These are phyloP conservation scores for Falcunculus frontatus DNA, from an alignment of 2,113 vertebrate genomes.

Conservation along the genomic window DNA sequence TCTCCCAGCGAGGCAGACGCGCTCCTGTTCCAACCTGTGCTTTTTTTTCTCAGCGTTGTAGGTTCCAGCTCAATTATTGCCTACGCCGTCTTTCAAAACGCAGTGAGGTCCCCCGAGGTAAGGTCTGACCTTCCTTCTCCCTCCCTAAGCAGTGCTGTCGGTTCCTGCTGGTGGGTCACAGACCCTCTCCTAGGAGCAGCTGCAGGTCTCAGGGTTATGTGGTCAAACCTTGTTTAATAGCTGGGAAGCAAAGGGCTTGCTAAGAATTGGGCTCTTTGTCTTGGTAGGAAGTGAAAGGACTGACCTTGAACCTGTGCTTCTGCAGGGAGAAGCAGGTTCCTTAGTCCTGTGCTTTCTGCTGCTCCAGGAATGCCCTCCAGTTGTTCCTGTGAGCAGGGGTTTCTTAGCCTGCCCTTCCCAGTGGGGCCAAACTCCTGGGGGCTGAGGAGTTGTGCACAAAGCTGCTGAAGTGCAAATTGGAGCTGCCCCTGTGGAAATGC, in stretches of 20 bases:
- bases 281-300: neutral
- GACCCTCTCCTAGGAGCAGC: neutral
- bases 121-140: neutral
- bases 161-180: neutral
- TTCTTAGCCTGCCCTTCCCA: rapidly evolving
- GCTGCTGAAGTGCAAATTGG: neutral
- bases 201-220: neutral
- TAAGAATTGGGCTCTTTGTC: neutral
- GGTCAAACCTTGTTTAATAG: neutral
- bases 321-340: neutral
- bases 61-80: conserved; percentile 78
- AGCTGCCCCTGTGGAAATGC: neutral
- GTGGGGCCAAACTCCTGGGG: neutral
- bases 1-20: neutral
- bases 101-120: conserved; percentile 70
- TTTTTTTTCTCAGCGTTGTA: conserved; percentile 67
- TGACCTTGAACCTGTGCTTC: neutral
- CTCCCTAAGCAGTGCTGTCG: neutral
- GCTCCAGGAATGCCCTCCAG: neutral
- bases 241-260: neutral
- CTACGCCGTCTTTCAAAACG: conserved; percentile 70
- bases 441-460: neutral
- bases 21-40: neutral
- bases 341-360: rapidly evolving
- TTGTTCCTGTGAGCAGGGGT: neutral